A percentile compares a stretch with the other conserved stretches of the same genome.
Evolutionary conservation across 2,888 invertebrate genomes (phyloP).

Genomic region (Agrypnus murinus): DNA sequence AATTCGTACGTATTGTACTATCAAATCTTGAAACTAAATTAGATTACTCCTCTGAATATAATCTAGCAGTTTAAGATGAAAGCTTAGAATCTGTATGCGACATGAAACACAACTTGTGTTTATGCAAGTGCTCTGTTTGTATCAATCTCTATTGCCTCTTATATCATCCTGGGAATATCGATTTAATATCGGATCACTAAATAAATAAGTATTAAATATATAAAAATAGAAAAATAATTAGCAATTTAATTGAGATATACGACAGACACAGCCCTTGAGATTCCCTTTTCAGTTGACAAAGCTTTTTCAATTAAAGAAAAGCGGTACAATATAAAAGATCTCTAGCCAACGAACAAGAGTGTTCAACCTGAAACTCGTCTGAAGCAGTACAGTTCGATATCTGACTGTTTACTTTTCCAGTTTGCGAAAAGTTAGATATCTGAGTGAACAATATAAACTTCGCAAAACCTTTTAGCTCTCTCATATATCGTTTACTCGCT

Average conservation of each 20-base stretch:
- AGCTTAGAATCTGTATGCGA: slow-evolving; percentile 1
- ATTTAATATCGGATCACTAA: too few relatives aligned
- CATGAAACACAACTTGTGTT: slow-evolving; percentile 9
- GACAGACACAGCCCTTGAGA: background rate
- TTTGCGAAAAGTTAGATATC: slow-evolving; percentile 29
- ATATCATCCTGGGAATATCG: too few relatives aligned
- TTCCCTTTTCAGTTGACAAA: slow-evolving; percentile 7
- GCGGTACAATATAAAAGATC: slow-evolving; percentile 15
- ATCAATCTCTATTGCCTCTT: background rate
- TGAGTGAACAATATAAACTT: slow-evolving; percentile 37
- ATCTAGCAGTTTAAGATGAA: slow-evolving; percentile 12
- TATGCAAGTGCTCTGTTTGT: slow-evolving; percentile 4
- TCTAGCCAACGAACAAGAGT: slow-evolving; percentile 23
- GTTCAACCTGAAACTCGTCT: slow-evolving; percentile 27
- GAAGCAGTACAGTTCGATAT: slow-evolving; percentile 19
- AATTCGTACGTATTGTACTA: slow-evolving; percentile 30
- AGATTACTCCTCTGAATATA: slow-evolving; percentile 25
- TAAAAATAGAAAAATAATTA: too few relatives aligned
- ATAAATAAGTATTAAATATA: too few relatives aligned
- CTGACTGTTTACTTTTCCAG: slow-evolving; percentile 31
- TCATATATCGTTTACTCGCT: slow-evolving; percentile 32
- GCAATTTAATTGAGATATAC: too few relatives aligned
- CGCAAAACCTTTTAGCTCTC: slow-evolving; percentile 35
- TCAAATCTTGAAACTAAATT: slow-evolving; percentile 32
- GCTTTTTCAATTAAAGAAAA: slow-evolving; percentile 27